Evolutionary conservation across 92 coral and sea anemone species (phyloP), one percentile per base, ranked within the genome.

Genomic region (Epizoanthus illoricatus): DNA sequence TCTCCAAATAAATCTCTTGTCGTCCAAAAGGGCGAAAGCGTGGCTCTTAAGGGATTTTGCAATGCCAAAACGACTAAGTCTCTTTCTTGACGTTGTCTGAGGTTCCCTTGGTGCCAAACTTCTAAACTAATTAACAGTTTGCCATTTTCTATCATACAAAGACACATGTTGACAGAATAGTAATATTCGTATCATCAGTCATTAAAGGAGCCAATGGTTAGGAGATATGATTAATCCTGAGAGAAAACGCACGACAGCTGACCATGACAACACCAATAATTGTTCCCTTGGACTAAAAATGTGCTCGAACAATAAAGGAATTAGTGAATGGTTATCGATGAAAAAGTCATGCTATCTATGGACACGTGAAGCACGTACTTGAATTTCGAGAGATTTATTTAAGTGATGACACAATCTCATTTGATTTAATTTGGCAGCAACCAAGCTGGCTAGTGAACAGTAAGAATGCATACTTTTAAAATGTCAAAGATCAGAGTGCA

Each of bases 181-280:
- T 17, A 11, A 62, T 41, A 68, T 9, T 13, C 45, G 23, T 42
- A 72, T 78, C 82, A 63, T 19, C 42, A 11, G 12, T 76, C 33
- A 5, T 49, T 47, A 0, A 7, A 16, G 0, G 58, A 52, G 55
- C 55, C 59, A 63, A 41, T 42, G 58, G 5, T 1, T 43, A 21
- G 23, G n/a, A 63, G 10, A 1, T 6, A 11, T 47, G 11, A 7
- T 64, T 45, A 13, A 45, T 5, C 15, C 16, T 41, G 23, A 68
- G 45, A 33, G n/a, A 11, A 43, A 68, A 68, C 73, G 28, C 73
- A 39, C 7, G 73, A 39, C 18, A 39, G 52, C 43, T 20, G 54
- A 15, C 23, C n/a, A 45, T 65, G 84, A 75, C 67, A 56, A 58
- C 39, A 64, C 81, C 18, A 60, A 17, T 21, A 73, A 81, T 18